A percentile compares a stretch with the other conserved stretches of the same genome.
phyloP scores from a whole-genome alignment of 2,113 vertebrate genomes.

The Sporophila hypoxantha region DNA sequence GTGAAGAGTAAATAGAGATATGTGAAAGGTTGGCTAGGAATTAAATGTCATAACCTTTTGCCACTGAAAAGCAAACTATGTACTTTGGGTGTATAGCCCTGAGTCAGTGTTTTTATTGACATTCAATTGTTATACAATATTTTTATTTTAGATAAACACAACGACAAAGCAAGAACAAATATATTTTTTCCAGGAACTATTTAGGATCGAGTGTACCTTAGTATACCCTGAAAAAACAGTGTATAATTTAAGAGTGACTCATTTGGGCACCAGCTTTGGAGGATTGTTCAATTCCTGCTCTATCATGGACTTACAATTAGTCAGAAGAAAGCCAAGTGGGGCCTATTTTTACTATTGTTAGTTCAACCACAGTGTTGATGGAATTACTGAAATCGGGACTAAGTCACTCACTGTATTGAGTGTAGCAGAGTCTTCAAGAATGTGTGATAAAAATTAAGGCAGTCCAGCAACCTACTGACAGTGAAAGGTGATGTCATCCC shows the following conservation, averaged over 20 bases:
- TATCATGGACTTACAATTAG: background rate
- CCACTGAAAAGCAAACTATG: background rate
- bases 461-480: background rate
- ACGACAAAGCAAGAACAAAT: background rate
- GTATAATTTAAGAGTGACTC: constrained; percentile 4
- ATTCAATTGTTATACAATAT: background rate
- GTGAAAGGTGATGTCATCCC: background rate
- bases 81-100: constrained; percentile 13
- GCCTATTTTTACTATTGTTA: background rate
- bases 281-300: background rate
- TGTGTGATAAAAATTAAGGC: background rate
- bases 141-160: constrained; percentile 16
- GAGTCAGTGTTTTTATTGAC: constrained; percentile 39
- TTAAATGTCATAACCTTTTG: constrained; percentile 1
- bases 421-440: background rate
- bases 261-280: background rate
- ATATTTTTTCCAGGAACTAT: constrained; percentile 30
- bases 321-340: background rate
- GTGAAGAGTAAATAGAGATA: background rate
- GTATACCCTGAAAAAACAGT: background rate
- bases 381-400: background rate
- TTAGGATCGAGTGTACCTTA: background rate
- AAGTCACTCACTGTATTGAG: background rate
- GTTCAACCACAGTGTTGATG: background rate
- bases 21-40: background rate